phyloP scores from a whole-genome alignment of 1,140 invertebrate species.

The Triops cancriformis region DNA sequence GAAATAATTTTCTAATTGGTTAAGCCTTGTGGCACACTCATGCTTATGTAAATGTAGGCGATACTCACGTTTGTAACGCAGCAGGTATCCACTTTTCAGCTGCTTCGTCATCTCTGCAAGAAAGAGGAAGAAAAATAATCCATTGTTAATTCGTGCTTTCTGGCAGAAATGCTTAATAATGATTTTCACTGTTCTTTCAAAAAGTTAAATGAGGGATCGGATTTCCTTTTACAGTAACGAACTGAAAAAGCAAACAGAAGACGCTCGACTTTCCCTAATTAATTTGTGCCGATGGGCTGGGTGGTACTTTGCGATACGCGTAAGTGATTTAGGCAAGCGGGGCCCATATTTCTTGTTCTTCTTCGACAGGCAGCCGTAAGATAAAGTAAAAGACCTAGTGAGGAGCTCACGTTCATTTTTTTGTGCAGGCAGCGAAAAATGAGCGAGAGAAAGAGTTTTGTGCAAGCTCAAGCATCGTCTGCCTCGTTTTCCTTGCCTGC shows the following conservation, averaged over 20 bases:
- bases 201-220: background rate
- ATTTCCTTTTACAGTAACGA: background rate
- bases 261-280: background rate
- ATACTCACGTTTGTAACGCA: constrained; percentile 26
- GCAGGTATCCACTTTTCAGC: constrained; percentile 24
- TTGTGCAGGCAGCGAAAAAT: background rate
- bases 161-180: background rate
- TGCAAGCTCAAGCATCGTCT: background rate
- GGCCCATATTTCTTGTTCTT: background rate
- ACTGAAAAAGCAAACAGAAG: background rate
- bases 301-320: background rate
- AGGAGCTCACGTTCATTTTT: background rate
- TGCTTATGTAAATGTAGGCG: background rate
- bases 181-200: background rate
- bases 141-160: background rate
- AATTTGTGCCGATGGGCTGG: background rate
- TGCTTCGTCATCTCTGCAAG: constrained; percentile 26
- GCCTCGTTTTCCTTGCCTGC: background rate
- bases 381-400: background rate
- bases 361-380: background rate
- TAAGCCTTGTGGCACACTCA: background rate
- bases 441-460: background rate
- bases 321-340: background rate
- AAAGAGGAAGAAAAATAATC: background rate
- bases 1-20: too few relatives aligned